Evolutionary conservation across 2,888 invertebrate species (phyloP).

Genomic region (Amphimallon solstitiale): DNA sequence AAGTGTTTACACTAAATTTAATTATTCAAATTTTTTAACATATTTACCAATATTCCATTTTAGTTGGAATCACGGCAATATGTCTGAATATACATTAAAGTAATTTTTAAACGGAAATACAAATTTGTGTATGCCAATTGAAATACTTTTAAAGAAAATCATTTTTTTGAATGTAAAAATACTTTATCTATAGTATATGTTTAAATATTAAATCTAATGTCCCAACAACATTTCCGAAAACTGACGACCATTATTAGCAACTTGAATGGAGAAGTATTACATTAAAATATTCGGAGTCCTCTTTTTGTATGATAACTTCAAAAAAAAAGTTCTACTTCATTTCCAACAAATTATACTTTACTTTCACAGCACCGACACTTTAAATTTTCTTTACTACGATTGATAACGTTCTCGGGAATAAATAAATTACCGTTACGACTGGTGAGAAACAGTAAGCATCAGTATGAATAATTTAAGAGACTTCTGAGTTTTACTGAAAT

Average conservation of each 20-base stretch:
- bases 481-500: conserved; percentile 15
- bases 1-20: too few species aligned
- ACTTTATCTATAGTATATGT: too few species aligned
- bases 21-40: too few species aligned
- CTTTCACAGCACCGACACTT: conserved; percentile 17
- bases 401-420: conserved; percentile 32
- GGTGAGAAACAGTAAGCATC: conserved; percentile 16
- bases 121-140: too few species aligned
- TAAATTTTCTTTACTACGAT: conserved; percentile 23
- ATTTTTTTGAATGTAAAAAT: too few species aligned
- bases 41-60: too few species aligned
- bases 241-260: not conserved
- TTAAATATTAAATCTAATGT: not conserved
- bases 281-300: not conserved
- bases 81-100: too few species aligned
- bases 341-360: conserved; percentile 20
- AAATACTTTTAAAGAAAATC: too few species aligned
- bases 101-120: too few species aligned
- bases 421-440: conserved; percentile 30
- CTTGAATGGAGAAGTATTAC: not conserved
- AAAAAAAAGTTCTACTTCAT: not conserved
- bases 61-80: too few species aligned
- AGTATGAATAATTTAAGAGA: conserved; percentile 25
- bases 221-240: not conserved
- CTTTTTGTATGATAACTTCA: not conserved